phyloP scores from a whole-genome alignment of 2,888 invertebrate species.

The Argyra leucocephala region DNA sequence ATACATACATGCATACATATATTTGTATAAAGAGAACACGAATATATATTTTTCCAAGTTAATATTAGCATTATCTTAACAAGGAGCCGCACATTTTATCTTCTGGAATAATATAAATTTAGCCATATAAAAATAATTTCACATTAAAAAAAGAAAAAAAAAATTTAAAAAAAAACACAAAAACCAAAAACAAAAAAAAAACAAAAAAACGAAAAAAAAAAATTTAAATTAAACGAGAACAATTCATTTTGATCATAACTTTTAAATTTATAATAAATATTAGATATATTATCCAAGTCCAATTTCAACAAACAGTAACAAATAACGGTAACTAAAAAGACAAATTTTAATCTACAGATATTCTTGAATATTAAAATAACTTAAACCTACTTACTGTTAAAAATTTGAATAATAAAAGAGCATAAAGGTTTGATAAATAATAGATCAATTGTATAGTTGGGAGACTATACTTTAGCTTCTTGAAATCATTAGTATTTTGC shows the following conservation, averaged over 20 bases:
- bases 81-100: slow-evolving; percentile 6
- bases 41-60: slow-evolving; percentile 6
- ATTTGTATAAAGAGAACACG: background rate
- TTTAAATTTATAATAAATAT: too few relatives aligned
- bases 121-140: slow-evolving; percentile 6
- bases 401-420: too few relatives aligned
- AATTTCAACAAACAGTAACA: too few relatives aligned
- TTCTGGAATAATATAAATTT: background rate
- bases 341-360: too few relatives aligned
- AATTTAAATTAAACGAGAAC: background rate
- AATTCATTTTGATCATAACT: background rate
- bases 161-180: background rate
- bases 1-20: background rate
- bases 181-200: background rate
- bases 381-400: too few relatives aligned
- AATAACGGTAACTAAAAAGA: too few relatives aligned
- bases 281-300: too few relatives aligned
- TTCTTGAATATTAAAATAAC: too few relatives aligned
- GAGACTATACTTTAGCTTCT: too few relatives aligned
- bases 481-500: too few relatives aligned
- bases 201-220: background rate
- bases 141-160: background rate
- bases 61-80: slow-evolving; percentile 6
- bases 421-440: too few relatives aligned
- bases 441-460: too few relatives aligned